A percentile compares a stretch with the other conserved stretches of the same genome.
These are phyloP conservation scores for Glyptemys insculpta DNA, from an alignment of 2,797 vertebrate genomes.

Conservation along the genomic window DNA sequence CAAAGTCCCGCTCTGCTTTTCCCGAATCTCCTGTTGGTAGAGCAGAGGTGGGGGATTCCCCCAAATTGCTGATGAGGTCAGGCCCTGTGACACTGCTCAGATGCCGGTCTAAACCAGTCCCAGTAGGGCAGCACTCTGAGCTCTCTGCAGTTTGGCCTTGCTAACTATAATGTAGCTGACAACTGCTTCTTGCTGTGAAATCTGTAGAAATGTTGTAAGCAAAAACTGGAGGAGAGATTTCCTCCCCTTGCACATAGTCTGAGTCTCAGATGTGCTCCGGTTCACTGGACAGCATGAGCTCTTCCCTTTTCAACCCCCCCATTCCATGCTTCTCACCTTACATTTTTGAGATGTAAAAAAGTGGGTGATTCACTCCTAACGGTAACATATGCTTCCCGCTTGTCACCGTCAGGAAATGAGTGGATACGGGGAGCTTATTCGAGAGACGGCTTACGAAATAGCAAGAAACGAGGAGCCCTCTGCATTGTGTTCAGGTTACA, in stretches of 20 bases:
- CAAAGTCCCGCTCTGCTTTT: background rate
- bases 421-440: slow-evolving; percentile 58
- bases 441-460: slow-evolving; percentile 39
- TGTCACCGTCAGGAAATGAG: slow-evolving; percentile 63
- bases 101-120: accelerated
- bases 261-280: background rate
- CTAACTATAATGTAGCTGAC: background rate
- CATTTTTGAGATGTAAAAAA: slow-evolving; percentile 50
- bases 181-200: background rate
- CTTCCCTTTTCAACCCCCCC: background rate
- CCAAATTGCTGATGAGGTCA: background rate
- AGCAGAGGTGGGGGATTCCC: background rate
- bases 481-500: background rate
- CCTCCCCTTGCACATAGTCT: background rate
- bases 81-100: background rate
- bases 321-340: slow-evolving; percentile 20
- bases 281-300: background rate
- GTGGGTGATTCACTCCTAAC: slow-evolving; percentile 67
- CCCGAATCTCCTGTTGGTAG: background rate
- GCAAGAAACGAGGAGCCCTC: background rate
- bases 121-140: accelerated
- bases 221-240: background rate
- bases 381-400: slow-evolving; percentile 61
- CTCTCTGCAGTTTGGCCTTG: background rate
- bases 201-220: background rate